phyloP scores from a whole-genome alignment of 2,888 invertebrate genomes.

The Ornithoptera alexandrae region DNA sequence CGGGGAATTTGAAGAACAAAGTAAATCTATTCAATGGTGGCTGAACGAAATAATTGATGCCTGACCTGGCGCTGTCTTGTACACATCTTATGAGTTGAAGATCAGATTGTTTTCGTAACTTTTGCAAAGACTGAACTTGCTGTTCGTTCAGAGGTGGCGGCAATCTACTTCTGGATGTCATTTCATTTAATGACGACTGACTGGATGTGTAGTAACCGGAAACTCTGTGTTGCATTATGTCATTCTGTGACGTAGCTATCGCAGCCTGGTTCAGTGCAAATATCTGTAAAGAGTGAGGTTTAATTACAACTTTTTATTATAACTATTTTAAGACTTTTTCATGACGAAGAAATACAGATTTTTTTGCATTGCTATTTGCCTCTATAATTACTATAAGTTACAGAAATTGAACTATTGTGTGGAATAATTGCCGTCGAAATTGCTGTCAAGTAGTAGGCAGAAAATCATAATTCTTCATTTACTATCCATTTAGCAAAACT shows the following conservation, averaged over 20 bases:
- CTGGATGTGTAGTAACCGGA: conserved; percentile 95
- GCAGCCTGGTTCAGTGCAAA: conserved; percentile 81
- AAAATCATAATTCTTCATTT: no score
- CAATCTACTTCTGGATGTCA: conserved; percentile 50
- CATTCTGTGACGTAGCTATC: conserved; percentile 82
- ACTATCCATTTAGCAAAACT: no score
- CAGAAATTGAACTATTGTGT: no score
- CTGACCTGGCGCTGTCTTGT: conserved; percentile 91
- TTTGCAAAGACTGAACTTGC: conserved; percentile 84
- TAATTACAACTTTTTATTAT: neutral
- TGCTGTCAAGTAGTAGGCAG: no score
- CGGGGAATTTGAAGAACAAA: conserved; percentile 88
- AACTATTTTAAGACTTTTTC: no score
- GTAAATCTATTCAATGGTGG: conserved; percentile 91
- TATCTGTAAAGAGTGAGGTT: conserved; percentile 68
- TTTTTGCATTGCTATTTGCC: no score
- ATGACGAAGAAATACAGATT: no score
- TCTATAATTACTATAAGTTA: no score
- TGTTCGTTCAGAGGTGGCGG: conserved; percentile 82
- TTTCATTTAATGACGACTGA: conserved; percentile 82
- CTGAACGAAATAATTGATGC: conserved; percentile 90
- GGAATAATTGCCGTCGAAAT: no score
- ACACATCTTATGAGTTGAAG: conserved; percentile 92
- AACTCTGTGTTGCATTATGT: conserved; percentile 88
- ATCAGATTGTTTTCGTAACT: conserved; percentile 92